Conservation (phyloP, 2,888 invertebrate genomes). For the Campoplex nolae region DNA sequence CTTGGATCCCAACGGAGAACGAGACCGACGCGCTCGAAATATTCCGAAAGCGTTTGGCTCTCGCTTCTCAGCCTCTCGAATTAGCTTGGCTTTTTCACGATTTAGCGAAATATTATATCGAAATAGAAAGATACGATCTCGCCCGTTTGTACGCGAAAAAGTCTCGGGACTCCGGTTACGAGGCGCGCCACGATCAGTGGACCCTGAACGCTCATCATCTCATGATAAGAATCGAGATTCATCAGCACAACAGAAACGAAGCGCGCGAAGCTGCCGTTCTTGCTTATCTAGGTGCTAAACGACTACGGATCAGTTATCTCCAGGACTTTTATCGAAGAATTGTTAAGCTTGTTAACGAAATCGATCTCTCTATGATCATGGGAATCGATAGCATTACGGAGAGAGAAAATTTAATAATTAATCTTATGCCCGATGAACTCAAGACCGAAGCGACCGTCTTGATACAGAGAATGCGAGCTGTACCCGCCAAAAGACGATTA, state of each 20-base stretch:
- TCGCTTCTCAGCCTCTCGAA: slow-evolving; percentile 82
- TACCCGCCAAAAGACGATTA: slow-evolving; percentile 84
- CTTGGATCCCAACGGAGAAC: slow-evolving; percentile 74
- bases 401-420: slow-evolving; percentile 84
- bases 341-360: slow-evolving; percentile 81
- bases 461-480: slow-evolving; percentile 84
- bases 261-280: slow-evolving; percentile 82
- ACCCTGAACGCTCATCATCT: slow-evolving; percentile 84
- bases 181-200: slow-evolving; percentile 82
- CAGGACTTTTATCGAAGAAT: slow-evolving; percentile 80
- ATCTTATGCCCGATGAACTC: slow-evolving; percentile 83
- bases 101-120: slow-evolving; percentile 82
- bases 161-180: slow-evolving; percentile 78
- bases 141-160: slow-evolving; percentile 82
- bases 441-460: slow-evolving; percentile 84
- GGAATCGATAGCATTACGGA: slow-evolving; percentile 81
- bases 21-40: slow-evolving; percentile 69
- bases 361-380: slow-evolving; percentile 82
- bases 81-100: slow-evolving; percentile 85
- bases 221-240: slow-evolving; percentile 83
- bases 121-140: slow-evolving; percentile 83
- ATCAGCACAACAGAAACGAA: slow-evolving; percentile 85
- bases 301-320: slow-evolving; percentile 80
- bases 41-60: slow-evolving; percentile 76
- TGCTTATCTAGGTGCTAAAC: slow-evolving; percentile 78